Percentiles rank a stretch among this genome's conserved stretches.
Conservation (phyloP, 2,888 invertebrate species). For the Campaea margaritaria region DNA sequence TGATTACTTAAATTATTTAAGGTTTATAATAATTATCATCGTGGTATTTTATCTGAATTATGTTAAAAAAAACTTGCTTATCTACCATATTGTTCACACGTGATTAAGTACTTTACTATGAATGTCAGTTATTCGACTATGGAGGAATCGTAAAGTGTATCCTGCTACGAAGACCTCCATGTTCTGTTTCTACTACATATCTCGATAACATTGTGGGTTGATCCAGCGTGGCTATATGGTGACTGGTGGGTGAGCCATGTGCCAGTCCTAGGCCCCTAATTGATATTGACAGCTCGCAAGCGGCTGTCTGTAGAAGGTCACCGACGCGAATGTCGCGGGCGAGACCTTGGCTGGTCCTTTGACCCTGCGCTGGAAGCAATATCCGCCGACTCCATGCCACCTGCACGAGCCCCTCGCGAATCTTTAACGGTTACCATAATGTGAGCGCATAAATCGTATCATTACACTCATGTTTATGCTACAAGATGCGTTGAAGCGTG, state of each 20-base stretch:
- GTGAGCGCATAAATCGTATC: slow-evolving; percentile 18
- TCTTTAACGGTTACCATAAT: slow-evolving; percentile 27
- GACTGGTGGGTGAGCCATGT: slow-evolving; percentile 4
- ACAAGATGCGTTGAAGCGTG: background rate
- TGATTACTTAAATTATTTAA: background rate
- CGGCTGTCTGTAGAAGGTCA: slow-evolving; percentile 63
- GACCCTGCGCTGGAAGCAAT: slow-evolving; percentile 69
- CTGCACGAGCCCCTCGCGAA: slow-evolving; percentile 66
- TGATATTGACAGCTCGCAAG: slow-evolving; percentile 48
- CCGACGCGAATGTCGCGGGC: slow-evolving; percentile 70
- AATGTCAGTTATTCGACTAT: slow-evolving; percentile 9
- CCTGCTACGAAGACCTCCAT: slow-evolving; percentile 23
- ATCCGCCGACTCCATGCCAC: slow-evolving; percentile 65
- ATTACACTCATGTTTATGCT: slow-evolving; percentile 1
- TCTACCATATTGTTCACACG: background rate
- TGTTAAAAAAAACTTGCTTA: slow-evolving; percentile 1
- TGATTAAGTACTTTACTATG: slow-evolving; percentile 1
- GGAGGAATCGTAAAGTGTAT: slow-evolving; percentile 7
- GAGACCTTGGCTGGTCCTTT: slow-evolving; percentile 78
- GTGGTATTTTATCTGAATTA: slow-evolving; percentile 6
- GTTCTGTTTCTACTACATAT: slow-evolving; percentile 13
- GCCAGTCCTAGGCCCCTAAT: slow-evolving; percentile 1
- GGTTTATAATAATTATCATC: background rate
- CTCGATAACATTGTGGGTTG: slow-evolving; percentile 20
- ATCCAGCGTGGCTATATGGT: slow-evolving; percentile 15